A percentile compares a stretch with the other conserved stretches of the same genome.
phyloP scores from a whole-genome alignment of 30 jellyfish, hydroid and myxozoan species.

The Phacellophora camtschatica region DNA sequence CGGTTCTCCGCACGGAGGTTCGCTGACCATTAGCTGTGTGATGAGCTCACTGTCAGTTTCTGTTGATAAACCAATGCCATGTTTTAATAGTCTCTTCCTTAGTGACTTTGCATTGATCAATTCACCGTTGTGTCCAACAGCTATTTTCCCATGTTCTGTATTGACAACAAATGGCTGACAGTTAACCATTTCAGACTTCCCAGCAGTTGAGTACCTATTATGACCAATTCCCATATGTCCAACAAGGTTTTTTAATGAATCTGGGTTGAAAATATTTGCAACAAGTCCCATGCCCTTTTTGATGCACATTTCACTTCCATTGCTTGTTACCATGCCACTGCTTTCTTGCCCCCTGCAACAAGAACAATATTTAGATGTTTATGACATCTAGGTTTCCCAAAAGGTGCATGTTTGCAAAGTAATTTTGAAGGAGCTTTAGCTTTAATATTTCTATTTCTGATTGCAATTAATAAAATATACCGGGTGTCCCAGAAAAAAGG shows the following conservation, averaged over 20 bases:
- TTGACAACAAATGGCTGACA: conserved; percentile 96
- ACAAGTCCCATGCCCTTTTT: conserved; percentile 95
- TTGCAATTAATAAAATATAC: background rate
- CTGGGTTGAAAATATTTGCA: conserved; percentile 47
- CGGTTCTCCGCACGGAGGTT: conserved; percentile 96
- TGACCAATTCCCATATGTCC: conserved; percentile 94
- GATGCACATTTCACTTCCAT: conserved; percentile 58
- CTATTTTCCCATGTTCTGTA: conserved; percentile 83
- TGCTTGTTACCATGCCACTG: conserved; percentile 81
- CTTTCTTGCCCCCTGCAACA: conserved; percentile 92
- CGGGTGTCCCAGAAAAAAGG: background rate
- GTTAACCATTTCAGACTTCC: conserved; percentile 73
- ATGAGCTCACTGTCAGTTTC: conserved; percentile 89
- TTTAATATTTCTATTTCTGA: background rate
- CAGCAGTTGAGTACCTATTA: conserved; percentile 93
- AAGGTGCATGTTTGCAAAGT: too few species aligned
- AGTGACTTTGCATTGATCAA: conserved; percentile 76
- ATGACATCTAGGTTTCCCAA: too few species aligned
- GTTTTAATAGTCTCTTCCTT: conserved; percentile 64
- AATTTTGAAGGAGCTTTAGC: too few species aligned
- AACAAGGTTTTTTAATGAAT: conserved; percentile 8
- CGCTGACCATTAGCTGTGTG: conserved; percentile 86
- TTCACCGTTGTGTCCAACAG: conserved; percentile 96
- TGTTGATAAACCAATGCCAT: conserved; percentile 89
- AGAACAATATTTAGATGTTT: background rate